phyloP scores from a whole-genome alignment of 2,888 invertebrate genomes.

The Pherbina coryleti region DNA sequence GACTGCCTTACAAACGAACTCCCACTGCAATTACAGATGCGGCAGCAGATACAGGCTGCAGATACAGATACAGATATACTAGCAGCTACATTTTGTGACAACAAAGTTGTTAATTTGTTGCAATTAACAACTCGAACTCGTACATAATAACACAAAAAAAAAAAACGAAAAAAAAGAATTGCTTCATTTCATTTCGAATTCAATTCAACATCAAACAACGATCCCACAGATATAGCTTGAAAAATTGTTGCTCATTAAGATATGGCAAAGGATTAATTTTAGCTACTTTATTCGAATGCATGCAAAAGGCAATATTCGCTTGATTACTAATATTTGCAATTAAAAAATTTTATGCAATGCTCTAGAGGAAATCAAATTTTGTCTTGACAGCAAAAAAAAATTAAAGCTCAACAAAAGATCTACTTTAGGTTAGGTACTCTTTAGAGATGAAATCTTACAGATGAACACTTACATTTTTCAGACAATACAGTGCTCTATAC shows the following conservation, averaged over 20 bases:
- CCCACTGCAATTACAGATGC: neutral
- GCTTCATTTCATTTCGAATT: neutral
- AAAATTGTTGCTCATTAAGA: too few relatives aligned
- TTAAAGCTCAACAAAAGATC: too few relatives aligned
- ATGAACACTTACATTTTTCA: too few relatives aligned
- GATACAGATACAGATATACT: neutral
- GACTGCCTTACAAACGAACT: neutral
- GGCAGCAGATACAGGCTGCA: neutral
- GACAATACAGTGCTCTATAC: too few relatives aligned
- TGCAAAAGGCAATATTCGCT: neutral
- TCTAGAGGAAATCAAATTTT: too few relatives aligned
- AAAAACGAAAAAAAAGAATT: neutral
- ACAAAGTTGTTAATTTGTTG: slow-evolving; percentile 12
- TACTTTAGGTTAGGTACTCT: too few relatives aligned
- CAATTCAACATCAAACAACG: slow-evolving; percentile 1
- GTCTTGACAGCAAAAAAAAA: too few relatives aligned
- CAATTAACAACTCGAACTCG: slow-evolving; percentile 19
- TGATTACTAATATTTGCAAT: too few relatives aligned
- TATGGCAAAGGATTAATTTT: too few relatives aligned
- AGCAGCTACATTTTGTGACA: neutral
- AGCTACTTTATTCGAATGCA: neutral
- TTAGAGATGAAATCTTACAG: too few relatives aligned
- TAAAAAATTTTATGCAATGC: too few relatives aligned
- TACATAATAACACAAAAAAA: too few relatives aligned
- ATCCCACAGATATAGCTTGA: neutral